Base-by-base conservation (phyloP, 2,113 vertebrate species). In the Chunga burmeisteri region DNA sequence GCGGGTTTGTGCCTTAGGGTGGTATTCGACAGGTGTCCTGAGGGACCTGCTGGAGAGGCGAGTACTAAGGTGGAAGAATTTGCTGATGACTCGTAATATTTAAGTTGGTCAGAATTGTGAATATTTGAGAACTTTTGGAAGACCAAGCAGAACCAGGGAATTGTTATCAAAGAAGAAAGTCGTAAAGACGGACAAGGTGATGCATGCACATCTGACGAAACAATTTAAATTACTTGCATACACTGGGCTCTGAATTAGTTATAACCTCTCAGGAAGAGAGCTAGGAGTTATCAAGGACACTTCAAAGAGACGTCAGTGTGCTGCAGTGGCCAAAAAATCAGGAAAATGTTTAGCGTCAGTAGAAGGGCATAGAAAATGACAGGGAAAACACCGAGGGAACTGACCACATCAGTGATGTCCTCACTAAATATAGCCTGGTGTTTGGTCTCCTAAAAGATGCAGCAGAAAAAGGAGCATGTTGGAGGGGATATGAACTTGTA, bases 211-310 rank as follows among this genome's bases (percentile, higher is more conserved):
- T 8, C 46, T 32, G 29, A 42, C 66, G 75, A 21, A 91, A 68
- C 32, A 47, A 11, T 47, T 65, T n/a, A 17, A 73, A 85, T 68
- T 19, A 5, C 62, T 80, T 70, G 11, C 18, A 1, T 55, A 7
- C 10, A 1, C 25, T 18, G 73, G 65, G 47, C 68, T 81, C 81
- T 75, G 88, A 85, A 85, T 94, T 95, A 82, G 83, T 68, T 91
- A 29, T 62, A 82, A 5, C 70, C 77, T 92, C 63, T 38, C 72
- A 83, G 75, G 92, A 67, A 83, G 58, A 49, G 66, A 94, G 46
- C 88, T 79, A 8, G 77, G 77, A 94, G 83, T 95, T 94, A 38
- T 80, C 94, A 89, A 95, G 97, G 97, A 93, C 91, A 72, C 80
- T 92, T 93, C 89, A 62, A 12, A 91, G 62, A 94, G 92, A 65